Evolutionary conservation across 2,888 invertebrate genomes (phyloP), one percentile per base, ranked within the genome.

Genomic region (Aphelenchoides bicaudatus): DNA sequence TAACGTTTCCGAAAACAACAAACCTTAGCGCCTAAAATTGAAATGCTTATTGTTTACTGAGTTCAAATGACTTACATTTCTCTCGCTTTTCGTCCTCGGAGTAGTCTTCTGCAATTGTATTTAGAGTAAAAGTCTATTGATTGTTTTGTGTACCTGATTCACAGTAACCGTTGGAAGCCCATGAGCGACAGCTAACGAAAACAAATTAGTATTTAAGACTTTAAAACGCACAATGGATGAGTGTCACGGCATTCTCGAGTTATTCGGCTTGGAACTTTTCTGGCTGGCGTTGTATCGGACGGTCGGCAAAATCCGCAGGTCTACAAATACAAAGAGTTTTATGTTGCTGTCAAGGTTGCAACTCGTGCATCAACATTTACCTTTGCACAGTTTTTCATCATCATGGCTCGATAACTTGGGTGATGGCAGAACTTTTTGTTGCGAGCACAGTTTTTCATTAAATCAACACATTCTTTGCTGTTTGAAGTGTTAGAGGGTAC

Each of bases 341-440:
- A n/a, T n/a, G n/a, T n/a, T 30, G 21, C 30, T 27, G 29, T 30
- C 31, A 29, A n/a, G n/a, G n/a, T n/a, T n/a, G n/a, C n/a, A n/a
- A n/a, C n/a, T n/a, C n/a, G n/a, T n/a, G n/a, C n/a, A n/a, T n/a
- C n/a, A n/a, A n/a, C n/a, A n/a, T n/a, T n/a, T n/a, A n/a, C n/a
- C 39, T 56, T 64, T 6, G 65, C 65, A 29, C 65, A 65, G 38
- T 65, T 65, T 39, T 68, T 65, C 37, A 37, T 39, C 65, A 65
- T 65, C 65, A 65, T 65, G 34, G 56, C 65, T 23, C 39, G 46
- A 31, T 64, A 65, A 34, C 43, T 49, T 6, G 67, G 67, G 37
- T 65, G 65, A 39, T 65, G 67, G 47, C 65, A 65, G 39, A 65
- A 65, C 49, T 68, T 68, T 46, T 65, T 65, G 50, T 65, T 65